These are phyloP conservation scores for Steinernema scapterisci DNA, from an alignment of 2,888 invertebrate species.

Conservation along the genomic window DNA sequence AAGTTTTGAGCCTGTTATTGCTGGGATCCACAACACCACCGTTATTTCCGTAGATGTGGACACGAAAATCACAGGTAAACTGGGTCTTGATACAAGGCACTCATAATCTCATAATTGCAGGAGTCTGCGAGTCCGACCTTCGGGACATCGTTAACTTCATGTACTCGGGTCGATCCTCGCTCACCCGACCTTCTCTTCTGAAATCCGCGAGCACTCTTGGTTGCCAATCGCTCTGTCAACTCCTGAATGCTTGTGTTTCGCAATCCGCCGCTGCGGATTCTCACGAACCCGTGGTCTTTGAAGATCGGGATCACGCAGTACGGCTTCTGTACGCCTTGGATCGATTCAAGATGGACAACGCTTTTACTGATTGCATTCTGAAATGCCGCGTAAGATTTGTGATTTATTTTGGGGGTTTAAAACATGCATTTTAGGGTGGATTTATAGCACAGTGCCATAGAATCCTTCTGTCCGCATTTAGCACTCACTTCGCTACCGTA, in stretches of 20 bases:
- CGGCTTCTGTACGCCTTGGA: conserved; percentile 39
- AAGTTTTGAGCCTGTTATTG: conserved; percentile 44
- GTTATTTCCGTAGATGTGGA: conserved; percentile 45
- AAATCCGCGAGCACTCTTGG: conserved; percentile 36
- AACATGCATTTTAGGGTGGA: conserved; percentile 30
- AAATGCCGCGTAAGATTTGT: conserved; percentile 36
- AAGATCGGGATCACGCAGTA: conserved; percentile 41
- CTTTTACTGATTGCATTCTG: conserved; percentile 45
- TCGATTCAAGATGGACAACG: conserved; percentile 41
- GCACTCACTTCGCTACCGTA: conserved; percentile 38
- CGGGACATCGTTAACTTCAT: conserved; percentile 43
- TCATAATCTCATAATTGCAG: conserved; percentile 28
- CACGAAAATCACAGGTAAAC: conserved; percentile 41
- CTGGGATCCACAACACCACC: conserved; percentile 36
- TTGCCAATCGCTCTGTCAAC: conserved; percentile 23
- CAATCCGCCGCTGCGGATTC: background rate
- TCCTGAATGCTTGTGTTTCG: conserved; percentile 7
- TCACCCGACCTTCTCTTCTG: background rate
- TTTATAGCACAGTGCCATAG: conserved; percentile 42
- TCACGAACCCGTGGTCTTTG: conserved; percentile 29
- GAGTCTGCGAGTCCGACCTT: conserved; percentile 39
- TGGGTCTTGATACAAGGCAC: background rate
- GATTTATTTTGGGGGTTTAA: too few species aligned
- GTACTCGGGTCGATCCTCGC: conserved; percentile 41
- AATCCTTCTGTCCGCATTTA: conserved; percentile 42